Conservation (phyloP, 1,140 invertebrate genomes). For the Euschistus heros region DNA sequence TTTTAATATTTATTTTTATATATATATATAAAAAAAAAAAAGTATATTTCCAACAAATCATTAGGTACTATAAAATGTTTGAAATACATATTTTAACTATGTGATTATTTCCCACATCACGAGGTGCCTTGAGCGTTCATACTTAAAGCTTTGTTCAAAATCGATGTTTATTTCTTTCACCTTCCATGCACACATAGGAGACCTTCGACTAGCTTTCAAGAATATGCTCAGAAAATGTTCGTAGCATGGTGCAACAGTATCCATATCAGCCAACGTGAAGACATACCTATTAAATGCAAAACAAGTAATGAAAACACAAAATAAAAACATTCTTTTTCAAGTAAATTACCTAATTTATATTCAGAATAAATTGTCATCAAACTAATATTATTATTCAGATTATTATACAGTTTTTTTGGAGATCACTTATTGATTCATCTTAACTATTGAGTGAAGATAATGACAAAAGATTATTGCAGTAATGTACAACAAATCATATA, state of each 20-base stretch:
- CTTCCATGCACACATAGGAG: slow-evolving; percentile 41
- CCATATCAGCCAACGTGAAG: slow-evolving; percentile 67
- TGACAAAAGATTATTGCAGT: too few relatives aligned
- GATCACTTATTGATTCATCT: too few relatives aligned
- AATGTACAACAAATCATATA: too few relatives aligned
- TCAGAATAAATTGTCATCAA: too few relatives aligned
- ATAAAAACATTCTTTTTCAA: not conserved
- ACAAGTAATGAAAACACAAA: not conserved
- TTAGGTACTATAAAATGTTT: slow-evolving; percentile 8
- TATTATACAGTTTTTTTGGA: not conserved
- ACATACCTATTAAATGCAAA: slow-evolving; percentile 46
- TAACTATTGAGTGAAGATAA: too few relatives aligned
- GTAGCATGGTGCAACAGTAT: slow-evolving; percentile 70
- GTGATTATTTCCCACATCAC: slow-evolving; percentile 56
- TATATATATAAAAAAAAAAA: too few relatives aligned
- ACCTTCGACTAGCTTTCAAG: slow-evolving; percentile 38
- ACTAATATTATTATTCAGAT: not conserved
- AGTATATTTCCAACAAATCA: not conserved
- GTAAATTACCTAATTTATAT: not conserved
- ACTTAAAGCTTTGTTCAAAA: slow-evolving; percentile 73
- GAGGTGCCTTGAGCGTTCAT: slow-evolving; percentile 64
- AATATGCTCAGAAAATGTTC: slow-evolving; percentile 63
- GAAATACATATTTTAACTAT: slow-evolving; percentile 13
- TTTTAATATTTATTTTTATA: too few relatives aligned
- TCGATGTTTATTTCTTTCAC: slow-evolving; percentile 53